phyloP scores from a whole-genome alignment of 1,140 invertebrate genomes.

The Parapsyche elsis region DNA sequence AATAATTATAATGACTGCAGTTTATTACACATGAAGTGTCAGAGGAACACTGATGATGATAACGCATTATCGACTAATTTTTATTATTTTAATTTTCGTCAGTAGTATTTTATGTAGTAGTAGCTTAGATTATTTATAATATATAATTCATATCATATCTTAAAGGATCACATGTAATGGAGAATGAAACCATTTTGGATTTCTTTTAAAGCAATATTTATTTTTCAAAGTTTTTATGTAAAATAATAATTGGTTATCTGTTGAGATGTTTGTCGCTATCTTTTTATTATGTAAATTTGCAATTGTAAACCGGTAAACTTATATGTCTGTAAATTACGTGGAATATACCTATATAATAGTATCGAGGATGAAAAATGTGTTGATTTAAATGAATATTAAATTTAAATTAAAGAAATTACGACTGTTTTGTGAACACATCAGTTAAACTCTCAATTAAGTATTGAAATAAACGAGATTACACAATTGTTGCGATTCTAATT shows the following conservation, averaged over 20 bases:
- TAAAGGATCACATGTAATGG: not conserved
- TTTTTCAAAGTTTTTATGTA: constrained; percentile 25
- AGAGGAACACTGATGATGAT: not conserved
- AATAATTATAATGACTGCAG: not conserved
- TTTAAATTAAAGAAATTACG: no score
- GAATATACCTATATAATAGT: not conserved
- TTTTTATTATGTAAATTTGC: not conserved
- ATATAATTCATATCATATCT: constrained; percentile 39
- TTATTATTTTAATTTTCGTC: constrained; percentile 27
- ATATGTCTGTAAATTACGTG: constrained; percentile 2
- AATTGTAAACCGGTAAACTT: not conserved
- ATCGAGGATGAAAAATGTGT: not conserved
- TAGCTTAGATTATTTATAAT: constrained; percentile 40
- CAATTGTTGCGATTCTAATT: not conserved
- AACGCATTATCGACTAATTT: not conserved
- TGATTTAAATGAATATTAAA: no score
- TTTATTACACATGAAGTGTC: not conserved
- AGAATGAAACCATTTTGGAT: constrained; percentile 7
- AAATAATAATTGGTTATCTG: not conserved
- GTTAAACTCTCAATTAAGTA: no score
- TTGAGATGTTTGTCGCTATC: no score
- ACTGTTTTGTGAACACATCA: no score
- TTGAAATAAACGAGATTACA: not conserved
- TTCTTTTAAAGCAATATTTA: constrained; percentile 22
- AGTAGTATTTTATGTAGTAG: constrained; percentile 27